Conservation (phyloP, 2,797 vertebrate genomes). For the Gila robusta region DNA sequence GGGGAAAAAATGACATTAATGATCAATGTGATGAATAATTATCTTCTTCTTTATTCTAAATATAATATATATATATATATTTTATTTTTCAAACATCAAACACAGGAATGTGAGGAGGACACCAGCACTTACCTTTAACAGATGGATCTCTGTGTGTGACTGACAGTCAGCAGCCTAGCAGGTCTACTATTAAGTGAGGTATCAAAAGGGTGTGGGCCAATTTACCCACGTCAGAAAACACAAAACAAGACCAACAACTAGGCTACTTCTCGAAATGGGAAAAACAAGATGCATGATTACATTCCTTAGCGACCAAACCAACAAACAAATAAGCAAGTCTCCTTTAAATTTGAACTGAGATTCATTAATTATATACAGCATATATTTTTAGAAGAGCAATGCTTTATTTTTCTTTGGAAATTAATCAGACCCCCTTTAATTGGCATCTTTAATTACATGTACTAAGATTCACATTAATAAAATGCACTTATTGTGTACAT, state of each 20-base stretch:
- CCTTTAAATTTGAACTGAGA: neutral
- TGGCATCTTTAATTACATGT: neutral
- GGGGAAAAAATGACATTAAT: neutral
- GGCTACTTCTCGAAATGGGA: neutral
- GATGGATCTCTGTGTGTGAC: neutral
- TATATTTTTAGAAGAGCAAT: neutral
- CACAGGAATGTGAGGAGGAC: neutral
- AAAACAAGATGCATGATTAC: neutral
- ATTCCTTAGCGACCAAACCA: neutral
- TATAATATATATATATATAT: no score
- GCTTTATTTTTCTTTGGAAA: neutral
- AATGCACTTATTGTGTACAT: neutral
- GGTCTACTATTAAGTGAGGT: conserved; percentile 1
- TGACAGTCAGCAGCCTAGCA: neutral
- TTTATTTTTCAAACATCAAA: neutral
- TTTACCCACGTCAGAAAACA: neutral
- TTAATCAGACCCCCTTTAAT: neutral
- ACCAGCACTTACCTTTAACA: neutral
- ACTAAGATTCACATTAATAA: neutral
- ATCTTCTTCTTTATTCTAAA: no score
- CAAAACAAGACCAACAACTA: conserved; percentile 29
- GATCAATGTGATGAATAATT: neutral
- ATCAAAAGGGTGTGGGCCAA: conserved; percentile 20
- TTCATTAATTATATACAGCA: neutral
- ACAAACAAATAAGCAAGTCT: neutral